Conservation (phyloP, 2,888 invertebrate genomes). For the Drosophila demipolita region DNA sequence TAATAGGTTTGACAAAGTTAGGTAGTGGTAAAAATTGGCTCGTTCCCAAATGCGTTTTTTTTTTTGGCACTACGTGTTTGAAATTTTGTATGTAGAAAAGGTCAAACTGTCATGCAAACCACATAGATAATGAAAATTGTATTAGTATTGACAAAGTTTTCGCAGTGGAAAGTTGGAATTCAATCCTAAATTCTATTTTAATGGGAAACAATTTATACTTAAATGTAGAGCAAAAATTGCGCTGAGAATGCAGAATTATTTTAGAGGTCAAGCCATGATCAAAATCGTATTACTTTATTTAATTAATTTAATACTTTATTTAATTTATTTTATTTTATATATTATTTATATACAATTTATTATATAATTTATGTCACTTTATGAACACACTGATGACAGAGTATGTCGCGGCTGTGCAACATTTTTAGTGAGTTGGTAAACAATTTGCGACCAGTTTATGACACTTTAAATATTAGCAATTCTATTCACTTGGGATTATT, state of each 20-base stretch:
- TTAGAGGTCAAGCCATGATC: background rate
- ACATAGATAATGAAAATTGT: background rate
- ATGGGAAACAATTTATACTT: background rate
- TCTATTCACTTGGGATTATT: background rate
- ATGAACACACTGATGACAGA: background rate
- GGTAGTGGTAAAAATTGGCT: background rate
- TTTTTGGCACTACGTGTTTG: background rate
- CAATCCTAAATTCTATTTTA: background rate
- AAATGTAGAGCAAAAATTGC: background rate
- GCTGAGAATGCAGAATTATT: background rate
- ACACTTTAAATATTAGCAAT: background rate
- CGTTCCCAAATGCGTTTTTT: background rate
- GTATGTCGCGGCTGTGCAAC: background rate
- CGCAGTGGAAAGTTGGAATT: background rate
- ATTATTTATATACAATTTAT: too few relatives aligned
- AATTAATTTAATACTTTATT: too few relatives aligned
- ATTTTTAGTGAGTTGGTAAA: background rate
- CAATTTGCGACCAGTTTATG: background rate
- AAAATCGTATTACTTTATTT: background rate
- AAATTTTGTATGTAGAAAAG: background rate
- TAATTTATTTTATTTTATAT: too few relatives aligned
- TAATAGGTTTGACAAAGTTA: background rate
- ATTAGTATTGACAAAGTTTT: background rate
- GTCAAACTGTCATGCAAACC: background rate
- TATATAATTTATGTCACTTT: too few relatives aligned